A percentile compares a stretch with the other conserved stretches of the same genome.
Conservation (phyloP, 2,797 vertebrate genomes). For the Pipistrellus pygmaeus region DNA sequence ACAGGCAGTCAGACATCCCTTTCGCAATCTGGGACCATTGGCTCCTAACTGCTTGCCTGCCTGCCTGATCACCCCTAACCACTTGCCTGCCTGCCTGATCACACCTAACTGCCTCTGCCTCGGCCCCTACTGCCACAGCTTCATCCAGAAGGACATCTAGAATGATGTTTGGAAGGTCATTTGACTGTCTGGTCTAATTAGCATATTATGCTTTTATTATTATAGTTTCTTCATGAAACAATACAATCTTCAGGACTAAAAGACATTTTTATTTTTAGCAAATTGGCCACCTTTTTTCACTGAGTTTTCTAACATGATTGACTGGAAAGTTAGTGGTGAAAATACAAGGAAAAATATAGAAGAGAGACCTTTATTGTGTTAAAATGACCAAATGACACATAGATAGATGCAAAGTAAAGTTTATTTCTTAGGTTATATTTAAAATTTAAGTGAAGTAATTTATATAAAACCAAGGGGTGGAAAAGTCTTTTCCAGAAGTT, state of each 20-base stretch:
- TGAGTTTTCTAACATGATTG: not conserved
- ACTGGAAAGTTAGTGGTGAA: not conserved
- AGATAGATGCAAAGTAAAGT: not conserved
- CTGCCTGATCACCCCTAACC: too few relatives aligned
- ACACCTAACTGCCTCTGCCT: too few relatives aligned
- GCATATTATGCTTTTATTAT: too few relatives aligned
- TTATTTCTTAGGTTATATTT: not conserved
- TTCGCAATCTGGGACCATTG: too few relatives aligned
- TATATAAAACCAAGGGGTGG: not conserved
- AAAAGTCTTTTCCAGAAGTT: not conserved
- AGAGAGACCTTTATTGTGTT: not conserved
- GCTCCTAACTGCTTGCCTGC: too few relatives aligned
- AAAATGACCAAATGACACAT: not conserved
- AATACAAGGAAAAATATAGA: not conserved
- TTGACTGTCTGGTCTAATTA: too few relatives aligned
- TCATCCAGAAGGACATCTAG: too few relatives aligned
- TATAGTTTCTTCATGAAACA: not conserved
- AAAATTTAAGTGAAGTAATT: not conserved
- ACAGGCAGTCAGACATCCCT: too few relatives aligned
- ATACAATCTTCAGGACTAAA: constrained; percentile 28
- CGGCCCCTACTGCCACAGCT: too few relatives aligned
- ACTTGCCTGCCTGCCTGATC: too few relatives aligned
- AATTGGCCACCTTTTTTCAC: not conserved
- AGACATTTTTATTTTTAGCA: constrained; percentile 19
- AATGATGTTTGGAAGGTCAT: too few relatives aligned